Evolutionary conservation across 1,140 invertebrate genomes (phyloP), one percentile per base, ranked within the genome.

Genomic region (Macrosteles quadrilineatus): DNA sequence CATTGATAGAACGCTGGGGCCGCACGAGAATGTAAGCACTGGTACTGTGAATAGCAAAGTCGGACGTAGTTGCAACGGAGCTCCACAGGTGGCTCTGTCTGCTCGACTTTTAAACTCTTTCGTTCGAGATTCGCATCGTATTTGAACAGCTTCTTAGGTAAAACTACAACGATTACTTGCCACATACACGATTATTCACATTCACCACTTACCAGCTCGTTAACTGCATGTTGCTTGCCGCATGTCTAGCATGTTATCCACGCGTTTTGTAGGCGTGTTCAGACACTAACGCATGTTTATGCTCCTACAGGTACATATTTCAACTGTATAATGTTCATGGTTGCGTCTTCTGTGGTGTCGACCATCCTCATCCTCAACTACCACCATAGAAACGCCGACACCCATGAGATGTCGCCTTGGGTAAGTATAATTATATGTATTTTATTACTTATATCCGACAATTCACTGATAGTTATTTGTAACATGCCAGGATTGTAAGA

Each of bases 241-340:
- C 36, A 14, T 21, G 47, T 53, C 11, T 11, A 21, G 47, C 47
- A 53, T 53, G 47, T 4, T 19, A 4, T 19, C 21, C 47, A n/a
- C 47, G 6, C n/a, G 55, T 59, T 14, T 27, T 59, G 4, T 11
- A 9, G 25, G 27, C 25, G 27, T 29, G 23, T 30, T 59, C 47
- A 4, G 4, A 19, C 47, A 50, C 47, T 59, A 27, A 59, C 27
- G 1, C 27, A 29, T 29, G 21, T 53, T 19, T 6, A 11, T 76
- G 72, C 27, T 65, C 76, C 79, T 85, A 72, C 85, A 96, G 94
- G 97, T 81, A 98, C 98, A 73, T 99, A 99, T 86, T 99, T 99
- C 87, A 98, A 98, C 83, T 98, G 96, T 86, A 98, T 99, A 83
- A 99, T 99, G 98, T 96, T 99, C 83, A 98, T 99, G 96, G 97